Evolutionary conservation across 2,888 invertebrate genomes (phyloP), one percentile per base, ranked within the genome.

Genomic region (Hyppa rectilinea): DNA sequence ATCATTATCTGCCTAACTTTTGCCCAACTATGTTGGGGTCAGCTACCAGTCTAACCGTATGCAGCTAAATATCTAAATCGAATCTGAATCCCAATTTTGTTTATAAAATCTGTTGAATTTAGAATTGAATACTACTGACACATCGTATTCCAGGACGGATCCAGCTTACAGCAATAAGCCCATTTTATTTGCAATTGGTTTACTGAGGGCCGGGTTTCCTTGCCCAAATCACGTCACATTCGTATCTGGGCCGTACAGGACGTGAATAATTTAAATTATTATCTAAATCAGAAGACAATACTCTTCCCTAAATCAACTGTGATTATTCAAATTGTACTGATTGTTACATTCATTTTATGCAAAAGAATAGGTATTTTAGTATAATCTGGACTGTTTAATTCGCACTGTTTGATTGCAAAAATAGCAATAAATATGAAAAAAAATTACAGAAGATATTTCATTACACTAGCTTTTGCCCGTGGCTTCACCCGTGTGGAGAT

Each of bases 221-320:
- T 53, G 17, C 12, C 34, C 34, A 10, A 56, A 61, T 72, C 26
- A 17, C 17, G 23, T 61, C 50, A 50, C 2, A 31, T 55, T 78
- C 40, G 20, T 53, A 43, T 2, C 50, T 4, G 7, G 4, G 12
- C 12, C 26, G n/a, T 40, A 14, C 20, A 45, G 40, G 10, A 55
- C 45, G 20, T 40, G 60, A 64, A 60, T 75, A 65, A 74, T 75
- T 75, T n/a, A 64, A 34, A 26, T 43, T 43, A 40, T 29, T 56
- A 38, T 52, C 58, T 23, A 63, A 80, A 75, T 61, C 45, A n/a
- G 17, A 31, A 38, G 43, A 79, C 43, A 78, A 72, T 58, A 20
- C 5, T n/a, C 52, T 34, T 40, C 2, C 20, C 38, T 31, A 34
- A 56, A 12, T 40, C 17, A 70, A 71, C 29, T 43, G 70, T 59